A percentile compares a stretch with the other conserved stretches of the same genome.
Conservation (phyloP, 1,140 invertebrate genomes). For the Popillia japonica region DNA sequence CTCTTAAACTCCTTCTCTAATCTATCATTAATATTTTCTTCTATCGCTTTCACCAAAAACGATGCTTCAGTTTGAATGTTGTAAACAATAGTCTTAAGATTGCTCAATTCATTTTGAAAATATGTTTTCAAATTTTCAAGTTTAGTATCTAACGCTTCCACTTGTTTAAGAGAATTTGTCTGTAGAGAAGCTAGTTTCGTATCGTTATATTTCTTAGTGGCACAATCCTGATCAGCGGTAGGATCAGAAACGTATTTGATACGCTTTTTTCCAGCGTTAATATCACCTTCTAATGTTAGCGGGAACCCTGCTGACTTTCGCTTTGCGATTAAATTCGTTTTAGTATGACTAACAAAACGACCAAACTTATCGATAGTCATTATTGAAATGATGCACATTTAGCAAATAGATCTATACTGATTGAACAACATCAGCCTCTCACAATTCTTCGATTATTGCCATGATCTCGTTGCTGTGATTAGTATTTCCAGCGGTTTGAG, state of each 20-base stretch:
- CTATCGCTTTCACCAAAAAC: too few species aligned
- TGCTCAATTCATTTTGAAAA: too few species aligned
- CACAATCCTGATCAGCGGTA: conserved; percentile 53
- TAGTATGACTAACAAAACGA: neutral
- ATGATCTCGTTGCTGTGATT: conserved; percentile 58
- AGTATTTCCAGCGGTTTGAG: conserved; percentile 53
- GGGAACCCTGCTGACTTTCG: conserved; percentile 45
- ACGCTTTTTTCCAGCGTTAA: conserved; percentile 45
- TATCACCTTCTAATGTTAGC: conserved; percentile 45
- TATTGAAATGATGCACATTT: neutral
- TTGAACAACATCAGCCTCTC: conserved; percentile 49
- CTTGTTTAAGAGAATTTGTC: too few species aligned
- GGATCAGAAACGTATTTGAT: conserved; percentile 54
- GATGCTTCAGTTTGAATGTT: too few species aligned
- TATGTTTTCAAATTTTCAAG: too few species aligned
- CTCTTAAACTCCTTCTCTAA: too few species aligned
- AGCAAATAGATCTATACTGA: neutral
- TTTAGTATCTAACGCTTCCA: too few species aligned
- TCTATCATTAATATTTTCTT: too few species aligned
- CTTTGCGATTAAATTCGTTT: conserved; percentile 54
- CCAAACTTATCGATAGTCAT: conserved; percentile 21
- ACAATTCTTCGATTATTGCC: conserved; percentile 50
- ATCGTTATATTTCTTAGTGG: conserved; percentile 51
- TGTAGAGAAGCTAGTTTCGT: too few species aligned
- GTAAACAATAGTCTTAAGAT: too few species aligned